Conservation (phyloP, 1,140 invertebrate species). For the Drosophila bocki region DNA sequence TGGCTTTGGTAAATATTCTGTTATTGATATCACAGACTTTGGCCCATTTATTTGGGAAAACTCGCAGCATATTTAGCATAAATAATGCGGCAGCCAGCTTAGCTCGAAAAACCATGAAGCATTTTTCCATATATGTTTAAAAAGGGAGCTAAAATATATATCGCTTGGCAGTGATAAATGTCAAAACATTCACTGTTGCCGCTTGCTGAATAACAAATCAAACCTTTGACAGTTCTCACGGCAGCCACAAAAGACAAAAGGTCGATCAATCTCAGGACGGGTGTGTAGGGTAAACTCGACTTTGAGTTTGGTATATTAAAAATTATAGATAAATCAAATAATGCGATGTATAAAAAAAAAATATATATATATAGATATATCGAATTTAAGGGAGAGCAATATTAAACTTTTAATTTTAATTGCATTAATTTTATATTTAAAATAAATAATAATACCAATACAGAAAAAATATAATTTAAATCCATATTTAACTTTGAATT, state of each 20-base stretch:
- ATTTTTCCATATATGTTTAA: slow-evolving; percentile 22
- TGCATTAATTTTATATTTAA: no score
- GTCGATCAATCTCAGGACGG: background rate
- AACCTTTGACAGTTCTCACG: slow-evolving; percentile 58
- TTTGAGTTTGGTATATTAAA: background rate
- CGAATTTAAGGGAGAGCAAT: no score
- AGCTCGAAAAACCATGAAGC: slow-evolving; percentile 61
- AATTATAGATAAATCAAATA: background rate
- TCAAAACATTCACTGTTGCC: slow-evolving; percentile 59
- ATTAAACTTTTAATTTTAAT: no score
- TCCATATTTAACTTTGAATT: no score
- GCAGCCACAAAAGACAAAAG: slow-evolving; percentile 20
- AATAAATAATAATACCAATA: no score
- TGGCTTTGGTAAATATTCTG: slow-evolving; percentile 24
- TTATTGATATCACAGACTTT: background rate
- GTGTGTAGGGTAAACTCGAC: background rate
- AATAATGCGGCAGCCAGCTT: slow-evolving; percentile 63
- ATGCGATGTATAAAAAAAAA: background rate
- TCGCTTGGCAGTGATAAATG: slow-evolving; percentile 61
- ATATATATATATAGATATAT: no score
- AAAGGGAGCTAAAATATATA: slow-evolving; percentile 22
- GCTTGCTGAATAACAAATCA: slow-evolving; percentile 64
- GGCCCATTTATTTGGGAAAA: slow-evolving; percentile 32
- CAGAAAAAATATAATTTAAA: no score
- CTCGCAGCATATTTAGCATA: slow-evolving; percentile 60